phyloP scores from a whole-genome alignment of 2,797 vertebrate genomes.

The Aplochiton taeniatus region DNA sequence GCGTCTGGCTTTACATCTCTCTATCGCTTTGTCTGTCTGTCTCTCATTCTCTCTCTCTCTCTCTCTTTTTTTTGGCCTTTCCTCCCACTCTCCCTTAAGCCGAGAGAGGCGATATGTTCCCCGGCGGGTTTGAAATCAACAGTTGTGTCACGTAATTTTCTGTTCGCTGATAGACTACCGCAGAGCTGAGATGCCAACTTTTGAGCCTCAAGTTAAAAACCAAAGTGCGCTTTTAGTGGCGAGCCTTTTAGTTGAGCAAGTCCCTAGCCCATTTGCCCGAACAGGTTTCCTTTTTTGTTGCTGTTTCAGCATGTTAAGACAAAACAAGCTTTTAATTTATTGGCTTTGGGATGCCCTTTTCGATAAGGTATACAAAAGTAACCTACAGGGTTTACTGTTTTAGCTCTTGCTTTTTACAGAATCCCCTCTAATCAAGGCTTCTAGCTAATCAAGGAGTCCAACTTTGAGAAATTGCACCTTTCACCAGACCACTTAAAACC shows the following conservation, averaged over 20 bases:
- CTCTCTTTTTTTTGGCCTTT: not conserved
- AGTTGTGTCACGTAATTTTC: conserved; percentile 8
- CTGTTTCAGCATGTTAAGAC: too few species aligned
- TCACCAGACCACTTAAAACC: conserved; percentile 5
- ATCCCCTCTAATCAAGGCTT: not conserved
- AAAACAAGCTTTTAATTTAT: too few species aligned
- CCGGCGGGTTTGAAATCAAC: not conserved
- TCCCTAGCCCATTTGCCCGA: too few species aligned
- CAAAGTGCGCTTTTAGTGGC: not conserved
- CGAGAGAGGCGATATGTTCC: conserved; percentile 11
- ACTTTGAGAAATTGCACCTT: not conserved
- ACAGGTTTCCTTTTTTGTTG: too few species aligned
- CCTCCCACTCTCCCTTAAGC: too few species aligned
- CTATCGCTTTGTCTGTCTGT: conserved; percentile 19
- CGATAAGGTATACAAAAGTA: too few species aligned
- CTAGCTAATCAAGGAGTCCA: not conserved
- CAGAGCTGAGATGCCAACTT: conserved; percentile 4
- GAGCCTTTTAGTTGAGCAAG: too few species aligned
- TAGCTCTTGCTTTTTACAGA: not conserved
- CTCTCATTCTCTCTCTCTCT: conserved; percentile 1
- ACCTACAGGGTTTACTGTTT: too few species aligned
- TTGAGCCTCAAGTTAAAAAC: not conserved
- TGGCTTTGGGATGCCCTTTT: too few species aligned
- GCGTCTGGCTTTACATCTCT: conserved; percentile 31
- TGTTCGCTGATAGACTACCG: not conserved